These are phyloP conservation scores for Arion vulgaris DNA, from an alignment of 1,140 invertebrate genomes.

Conservation along the genomic window DNA sequence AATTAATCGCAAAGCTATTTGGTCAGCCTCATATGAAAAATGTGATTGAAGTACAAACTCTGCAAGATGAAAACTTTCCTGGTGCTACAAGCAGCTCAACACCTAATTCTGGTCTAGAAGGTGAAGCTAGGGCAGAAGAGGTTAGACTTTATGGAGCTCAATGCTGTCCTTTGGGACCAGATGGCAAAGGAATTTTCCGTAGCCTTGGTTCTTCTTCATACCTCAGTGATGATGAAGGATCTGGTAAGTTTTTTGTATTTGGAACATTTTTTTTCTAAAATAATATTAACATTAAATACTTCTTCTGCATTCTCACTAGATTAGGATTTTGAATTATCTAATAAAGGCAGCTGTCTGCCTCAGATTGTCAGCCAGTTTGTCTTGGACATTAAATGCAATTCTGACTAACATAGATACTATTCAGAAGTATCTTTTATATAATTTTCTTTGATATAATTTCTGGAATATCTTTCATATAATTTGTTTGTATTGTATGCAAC, in stretches of 20 bases:
- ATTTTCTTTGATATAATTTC: no score
- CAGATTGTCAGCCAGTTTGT: no score
- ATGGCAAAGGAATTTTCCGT: background rate
- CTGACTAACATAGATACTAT: no score
- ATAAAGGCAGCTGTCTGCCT: no score
- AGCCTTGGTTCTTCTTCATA: slow-evolving; percentile 19
- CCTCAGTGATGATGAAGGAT: slow-evolving; percentile 25
- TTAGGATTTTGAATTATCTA: no score
- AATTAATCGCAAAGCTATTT: slow-evolving; percentile 1
- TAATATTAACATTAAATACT: no score
- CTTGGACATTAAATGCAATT: no score
- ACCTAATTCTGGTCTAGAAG: background rate
- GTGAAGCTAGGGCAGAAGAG: background rate
- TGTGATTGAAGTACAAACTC: background rate
- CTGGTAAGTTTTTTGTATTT: slow-evolving; percentile 13
- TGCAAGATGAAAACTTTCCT: background rate
- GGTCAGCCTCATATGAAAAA: background rate
- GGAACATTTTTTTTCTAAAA: no score
- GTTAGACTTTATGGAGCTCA: background rate
- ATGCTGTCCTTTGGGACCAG: background rate
- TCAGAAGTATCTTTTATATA: no score
- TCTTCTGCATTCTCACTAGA: no score
- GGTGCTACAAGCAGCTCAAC: slow-evolving; percentile 3
- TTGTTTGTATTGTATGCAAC: no score
- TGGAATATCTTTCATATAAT: no score